A percentile compares a stretch with the other conserved stretches of the same genome.
phyloP scores from a whole-genome alignment of 2,888 invertebrate species.

The Dolichomitus sp. region DNA sequence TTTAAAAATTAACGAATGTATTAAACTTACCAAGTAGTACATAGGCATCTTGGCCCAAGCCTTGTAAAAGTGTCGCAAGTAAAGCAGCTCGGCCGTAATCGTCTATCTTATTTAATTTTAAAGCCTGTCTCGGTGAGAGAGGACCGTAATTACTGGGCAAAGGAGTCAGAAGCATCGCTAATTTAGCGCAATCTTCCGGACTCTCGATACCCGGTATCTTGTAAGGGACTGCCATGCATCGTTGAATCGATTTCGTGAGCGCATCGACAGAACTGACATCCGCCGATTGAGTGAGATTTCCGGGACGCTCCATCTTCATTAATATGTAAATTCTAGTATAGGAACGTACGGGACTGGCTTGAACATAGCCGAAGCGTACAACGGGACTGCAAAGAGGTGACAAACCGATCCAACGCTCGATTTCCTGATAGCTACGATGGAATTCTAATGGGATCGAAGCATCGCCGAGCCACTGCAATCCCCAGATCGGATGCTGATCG shows the following conservation, averaged over 20 bases:
- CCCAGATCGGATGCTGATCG: constrained; percentile 85
- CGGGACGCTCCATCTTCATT: constrained; percentile 81
- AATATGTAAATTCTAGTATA: constrained; percentile 82
- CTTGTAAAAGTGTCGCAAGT: constrained; percentile 79
- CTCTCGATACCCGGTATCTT: constrained; percentile 78
- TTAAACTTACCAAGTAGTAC: constrained; percentile 79
- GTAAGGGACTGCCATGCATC: constrained; percentile 80
- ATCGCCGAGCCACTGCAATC: constrained; percentile 84
- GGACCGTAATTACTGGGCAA: constrained; percentile 82
- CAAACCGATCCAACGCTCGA: constrained; percentile 83
- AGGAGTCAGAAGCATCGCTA: constrained; percentile 79
- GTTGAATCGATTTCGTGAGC: constrained; percentile 80
- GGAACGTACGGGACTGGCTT: constrained; percentile 76
- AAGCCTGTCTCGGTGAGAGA: constrained; percentile 81
- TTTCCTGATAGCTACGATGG: constrained; percentile 80
- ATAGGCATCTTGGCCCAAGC: constrained; percentile 78
- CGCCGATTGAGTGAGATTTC: constrained; percentile 73
- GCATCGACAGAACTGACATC: constrained; percentile 72
- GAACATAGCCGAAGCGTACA: constrained; percentile 82
- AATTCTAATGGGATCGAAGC: constrained; percentile 81
- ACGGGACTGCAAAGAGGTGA: constrained; percentile 81
- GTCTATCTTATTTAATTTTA: constrained; percentile 83
- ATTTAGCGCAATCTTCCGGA: constrained; percentile 78
- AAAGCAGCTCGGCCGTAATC: constrained; percentile 83
- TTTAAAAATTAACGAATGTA: not conserved